Evolutionary conservation across 2,113 vertebrate species (phyloP), one percentile per base, ranked within the genome.

Genomic region (Carassius gibelio): DNA sequence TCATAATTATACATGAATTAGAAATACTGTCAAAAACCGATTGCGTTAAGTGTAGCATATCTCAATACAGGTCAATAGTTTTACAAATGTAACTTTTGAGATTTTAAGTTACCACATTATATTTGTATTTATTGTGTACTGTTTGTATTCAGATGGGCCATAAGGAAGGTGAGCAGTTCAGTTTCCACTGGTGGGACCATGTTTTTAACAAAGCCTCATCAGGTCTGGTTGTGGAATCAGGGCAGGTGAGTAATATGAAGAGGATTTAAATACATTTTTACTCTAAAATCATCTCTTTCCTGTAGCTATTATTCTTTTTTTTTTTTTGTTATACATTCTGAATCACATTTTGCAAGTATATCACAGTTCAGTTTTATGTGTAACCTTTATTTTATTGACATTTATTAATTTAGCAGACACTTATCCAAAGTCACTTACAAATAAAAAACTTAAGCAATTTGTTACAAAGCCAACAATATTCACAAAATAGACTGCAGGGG

Each of bases 121-220:
- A 34, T 80, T 38, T 61, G 52, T 57, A n/a, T 42, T 45, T 23
- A 30, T 30, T 23, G 17, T 30, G 36, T 45, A 38, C 6, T 13
- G 7, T 84, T 61, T 82, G 17, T 7, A 19, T 42, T 0, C 92
- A 99, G 97, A 93, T 99, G 19, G 98, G 97, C 57, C 97, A 99
- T 1, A 94, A 95, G 0, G 89, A 96, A 36, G 95, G 95, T 0
- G 96, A 97, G 83, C 94, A 97, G 81, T 98, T 99, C 92, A 95
- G 95, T 62, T 96, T 97, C 91, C 96, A 99, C 85, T 99, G 97
- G 98, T 99, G 98, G 98, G 97, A 96, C 75, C 97, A 99, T 5
- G 93, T 98, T 82, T 99, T 98, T 93, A 98, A 99, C 84, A 91
- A 95, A 85, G 96, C 97, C 0, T 96, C 97, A 0, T 92, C 97